Conservation (phyloP, 2,113 vertebrate genomes). For the Poecilia latipinna region DNA sequence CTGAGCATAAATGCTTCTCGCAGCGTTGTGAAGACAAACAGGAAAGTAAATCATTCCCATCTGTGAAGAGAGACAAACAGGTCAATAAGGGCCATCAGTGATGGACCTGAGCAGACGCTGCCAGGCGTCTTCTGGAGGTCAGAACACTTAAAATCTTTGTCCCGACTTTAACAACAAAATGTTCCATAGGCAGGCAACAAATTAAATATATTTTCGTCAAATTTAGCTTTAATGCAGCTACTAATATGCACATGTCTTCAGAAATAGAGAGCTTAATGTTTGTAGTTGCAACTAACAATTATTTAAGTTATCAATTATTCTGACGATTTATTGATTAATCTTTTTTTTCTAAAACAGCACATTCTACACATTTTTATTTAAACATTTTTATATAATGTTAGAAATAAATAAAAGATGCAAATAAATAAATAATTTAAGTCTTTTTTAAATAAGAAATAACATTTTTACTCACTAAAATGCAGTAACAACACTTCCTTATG, state of each 20-base stretch:
- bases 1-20: constrained; percentile 49
- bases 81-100: constrained; percentile 73
- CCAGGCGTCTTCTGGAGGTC: no score
- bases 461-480: no score
- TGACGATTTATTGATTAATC: no score
- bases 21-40: constrained; percentile 51
- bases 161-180: background rate
- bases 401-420: no score
- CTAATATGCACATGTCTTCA: background rate
- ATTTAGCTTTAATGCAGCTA: background rate
- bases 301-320: no score
- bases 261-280: background rate
- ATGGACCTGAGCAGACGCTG: constrained; percentile 51
- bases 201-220: background rate
- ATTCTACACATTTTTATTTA: no score
- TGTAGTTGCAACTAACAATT: no score
- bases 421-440: no score
- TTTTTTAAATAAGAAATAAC: no score
- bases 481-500: no score
- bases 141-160: background rate
- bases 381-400: no score
- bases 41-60: constrained; percentile 63
- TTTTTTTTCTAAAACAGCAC: no score
- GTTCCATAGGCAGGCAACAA: background rate
- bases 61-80: constrained; percentile 66